Base-by-base conservation (phyloP, 2,888 invertebrate genomes). In the Ptilodon capucinus region DNA sequence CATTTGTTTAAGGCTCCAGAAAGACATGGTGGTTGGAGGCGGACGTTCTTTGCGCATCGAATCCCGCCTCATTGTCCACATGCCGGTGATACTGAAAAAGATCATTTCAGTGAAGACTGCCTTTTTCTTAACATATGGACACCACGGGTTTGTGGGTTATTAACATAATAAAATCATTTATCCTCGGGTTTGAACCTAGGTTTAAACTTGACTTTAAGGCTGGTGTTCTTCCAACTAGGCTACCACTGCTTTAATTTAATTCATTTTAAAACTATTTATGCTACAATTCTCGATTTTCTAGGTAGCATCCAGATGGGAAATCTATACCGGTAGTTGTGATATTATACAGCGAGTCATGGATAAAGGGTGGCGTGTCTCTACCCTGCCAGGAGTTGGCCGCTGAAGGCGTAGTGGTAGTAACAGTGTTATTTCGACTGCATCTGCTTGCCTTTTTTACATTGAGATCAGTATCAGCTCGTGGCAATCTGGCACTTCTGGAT, bases 91-190 rank as follows among this genome's bases (percentile, higher is more conserved):
- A 65, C 69, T 40, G 74, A 66, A 45, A 76, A 66, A 34, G 76
- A 77, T 28, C 84, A 70, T 64, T 79, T 65, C 71, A 92, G 87
- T 54, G 97, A 97, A 88, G 97, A 98, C 81, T 98, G 98, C 71
- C 92, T 98, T n/a, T 97, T 95, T 75, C 84, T 98, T 42, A 98
- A 97, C 74, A 94, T 98, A 55, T 98, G 97, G 97, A 94, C 95
- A 2, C 96, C 98, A 39, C 93, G 94, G 92, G 95, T 95, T 65
- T 59, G 69, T 50, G 41, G 47, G 50, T 46, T 35, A 42, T 17
- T n/a, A n/a, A n/a, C n/a, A 18, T 19, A 21, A 21, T 30, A 13
- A 13, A 40, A 45, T n/a, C n/a, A n/a, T n/a, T n/a, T n/a, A n/a
- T n/a, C n/a, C n/a, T n/a, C n/a, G n/a, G n/a, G n/a, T n/a, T n/a